Evolutionary conservation across 2,888 invertebrate species (phyloP), one percentile per base, ranked within the genome.

Genomic region (Caenorhabditis sp.): DNA sequence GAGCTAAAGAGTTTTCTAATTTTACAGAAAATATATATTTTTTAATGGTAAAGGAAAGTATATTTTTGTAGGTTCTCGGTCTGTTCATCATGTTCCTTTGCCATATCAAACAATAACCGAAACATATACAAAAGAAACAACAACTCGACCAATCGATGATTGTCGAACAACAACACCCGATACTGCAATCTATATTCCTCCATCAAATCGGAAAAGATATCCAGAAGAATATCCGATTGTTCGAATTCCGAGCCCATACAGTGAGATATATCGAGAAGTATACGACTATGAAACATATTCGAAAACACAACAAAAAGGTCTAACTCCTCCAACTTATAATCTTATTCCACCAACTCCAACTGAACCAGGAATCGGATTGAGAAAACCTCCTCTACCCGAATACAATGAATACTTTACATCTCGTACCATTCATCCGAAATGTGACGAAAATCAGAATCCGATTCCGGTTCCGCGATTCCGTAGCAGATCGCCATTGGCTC

Each of bases 1-100:
- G 12, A 36, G 6, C 36, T 12, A 36, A 36, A 36, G 12, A 12
- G 36, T 36, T 36, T 36, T 36, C 12, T 36, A 12, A 50, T 50
- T 50, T 50, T n/a, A n/a, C n/a, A n/a, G n/a, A n/a, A n/a, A n/a
- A n/a, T n/a, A n/a, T n/a, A n/a, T n/a, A n/a, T n/a, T n/a, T n/a
- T n/a, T n/a, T n/a, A n/a, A n/a, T n/a, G n/a, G n/a, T n/a, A n/a
- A n/a, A n/a, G n/a, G n/a, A n/a, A n/a, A n/a, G n/a, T n/a, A n/a
- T n/a, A n/a, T 26, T 23, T n/a, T 61, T 69, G 14, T 49, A 69
- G 69, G 65, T 8, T 69, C 65, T 43, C 69, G 36, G 5, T 65
- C 69, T 12, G 51, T 58, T 17, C 63, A 26, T 3, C 37, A 69
- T n/a, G 61, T 64, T 1, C 49, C 69, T 64, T 19, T 62, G 10